Evolutionary conservation across 2,888 invertebrate species (phyloP).

Genomic region (Hermaeophaga mercurialis): DNA sequence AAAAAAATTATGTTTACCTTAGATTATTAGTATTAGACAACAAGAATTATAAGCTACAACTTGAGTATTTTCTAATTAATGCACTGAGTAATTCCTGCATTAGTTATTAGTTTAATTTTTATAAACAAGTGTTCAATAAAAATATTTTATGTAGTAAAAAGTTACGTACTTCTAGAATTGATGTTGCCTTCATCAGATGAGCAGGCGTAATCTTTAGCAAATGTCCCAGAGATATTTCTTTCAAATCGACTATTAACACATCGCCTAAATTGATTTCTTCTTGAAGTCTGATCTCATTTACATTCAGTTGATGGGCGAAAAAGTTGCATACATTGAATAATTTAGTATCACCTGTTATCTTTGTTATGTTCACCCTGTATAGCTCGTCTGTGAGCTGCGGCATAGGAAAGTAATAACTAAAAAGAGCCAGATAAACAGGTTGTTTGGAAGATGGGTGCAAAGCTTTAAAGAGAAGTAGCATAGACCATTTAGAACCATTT

Average conservation of each 20-base stretch:
- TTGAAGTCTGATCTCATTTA: conserved; percentile 57
- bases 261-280: conserved; percentile 58
- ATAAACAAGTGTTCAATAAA: no score
- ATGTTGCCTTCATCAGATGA: conserved; percentile 54
- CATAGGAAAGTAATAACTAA: conserved; percentile 57
- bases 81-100: neutral
- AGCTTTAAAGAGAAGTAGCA: no score
- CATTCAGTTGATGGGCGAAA: conserved; percentile 56
- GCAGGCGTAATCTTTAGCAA: conserved; percentile 56
- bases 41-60: neutral
- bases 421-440: conserved; percentile 20
- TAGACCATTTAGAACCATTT: no score
- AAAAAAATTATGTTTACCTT: conserved; percentile 37
- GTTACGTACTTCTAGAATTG: conserved; percentile 55
- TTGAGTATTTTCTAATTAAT: neutral
- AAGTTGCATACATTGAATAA: conserved; percentile 51
- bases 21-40: neutral
- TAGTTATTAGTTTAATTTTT: no score
- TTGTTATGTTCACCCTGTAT: conserved; percentile 57
- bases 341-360: conserved; percentile 43
- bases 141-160: neutral
- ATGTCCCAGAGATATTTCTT: conserved; percentile 53
- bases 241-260: conserved; percentile 58
- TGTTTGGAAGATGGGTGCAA: no score
- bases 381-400: conserved; percentile 58